phyloP scores from a whole-genome alignment of 2,113 vertebrate species.

The Dicaeum eximium region DNA sequence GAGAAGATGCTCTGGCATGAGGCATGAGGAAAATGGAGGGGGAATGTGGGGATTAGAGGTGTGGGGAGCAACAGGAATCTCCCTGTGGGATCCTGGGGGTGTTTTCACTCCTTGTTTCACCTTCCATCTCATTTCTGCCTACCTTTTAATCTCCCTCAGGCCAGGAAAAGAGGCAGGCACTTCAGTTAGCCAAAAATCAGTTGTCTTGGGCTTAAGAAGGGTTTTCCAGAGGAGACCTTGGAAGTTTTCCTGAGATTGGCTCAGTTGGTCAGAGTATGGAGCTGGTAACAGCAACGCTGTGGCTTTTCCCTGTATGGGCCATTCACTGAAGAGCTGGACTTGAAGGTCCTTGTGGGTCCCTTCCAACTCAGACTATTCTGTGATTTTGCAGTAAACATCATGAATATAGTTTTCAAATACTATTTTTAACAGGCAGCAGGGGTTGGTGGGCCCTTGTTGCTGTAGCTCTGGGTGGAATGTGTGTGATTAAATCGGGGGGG shows the following conservation, averaged over 20 bases:
- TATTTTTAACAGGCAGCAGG: background rate
- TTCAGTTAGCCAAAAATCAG: background rate
- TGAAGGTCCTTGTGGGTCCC: background rate
- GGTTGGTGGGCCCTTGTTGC: rapidly evolving
- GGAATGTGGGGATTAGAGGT: background rate
- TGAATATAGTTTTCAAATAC: background rate
- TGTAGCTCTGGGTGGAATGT: background rate
- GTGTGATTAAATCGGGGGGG: background rate
- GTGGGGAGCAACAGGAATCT: background rate
- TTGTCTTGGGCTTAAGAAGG: background rate
- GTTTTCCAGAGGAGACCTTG: background rate
- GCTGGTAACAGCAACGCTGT: rapidly evolving
- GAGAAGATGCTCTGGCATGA: background rate
- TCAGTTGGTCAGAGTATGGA: background rate
- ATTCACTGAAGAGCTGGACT: background rate
- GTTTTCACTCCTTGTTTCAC: background rate
- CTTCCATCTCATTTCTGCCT: background rate
- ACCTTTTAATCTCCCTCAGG: background rate
- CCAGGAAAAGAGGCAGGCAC: background rate
- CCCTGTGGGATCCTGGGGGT: background rate
- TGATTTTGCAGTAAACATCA: background rate
- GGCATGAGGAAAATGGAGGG: background rate
- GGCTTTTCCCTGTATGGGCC: no score
- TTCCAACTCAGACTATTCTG: background rate
- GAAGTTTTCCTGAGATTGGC: background rate